Evolutionary conservation across 2,113 vertebrate genomes (phyloP), one percentile per base, ranked within the genome.

Genomic region (Camarhynchus parvulus): DNA sequence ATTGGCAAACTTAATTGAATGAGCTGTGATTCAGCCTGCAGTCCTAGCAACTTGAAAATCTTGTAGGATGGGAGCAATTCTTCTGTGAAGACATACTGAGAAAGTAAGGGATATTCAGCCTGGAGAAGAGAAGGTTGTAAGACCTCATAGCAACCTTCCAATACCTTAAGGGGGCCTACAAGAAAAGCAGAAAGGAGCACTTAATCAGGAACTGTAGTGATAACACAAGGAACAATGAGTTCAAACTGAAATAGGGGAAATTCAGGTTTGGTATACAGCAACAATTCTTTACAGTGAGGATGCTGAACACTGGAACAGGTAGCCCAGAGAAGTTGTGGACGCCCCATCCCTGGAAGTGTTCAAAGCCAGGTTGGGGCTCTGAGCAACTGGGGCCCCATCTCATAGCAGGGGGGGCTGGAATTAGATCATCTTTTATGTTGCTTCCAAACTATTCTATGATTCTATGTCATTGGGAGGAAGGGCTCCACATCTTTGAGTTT

Each of bases 301-400:
- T 31, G 25, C 7, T 42, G 25, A 70, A 46, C 30, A 28, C 22
- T 69, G 35, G 6, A 47, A 55, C 3, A 41, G 4, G 18, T 37
- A 69, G 14, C 5, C 22, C 56, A 50, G 35, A 56, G 12, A 63
- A 42, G 8, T 1, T 27, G 10, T 56, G 41, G 14, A 42, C 42
- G 22, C 15, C 7, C 15, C 41, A 56, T 27, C 22, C 31, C 31
- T 70, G 39, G 8, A 42, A 77, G 27, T 24, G 19, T 37, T 62
- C 22, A 69, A 55, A n/a, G 30, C n/a, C 62, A 47, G 41, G 5
- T 8, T 70, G 49, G 27, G 10, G 22, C 22, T 70, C 7, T 83
- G 42, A 70, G 15, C 2, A 69, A 3, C 55, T 0, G 0, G 27
- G 17, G 7, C 31, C 35, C 8, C 31, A 33, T 20, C 31, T 35